A percentile compares a stretch with the other conserved stretches of the same genome.
Conservation (phyloP, 2,113 vertebrate species). For the Leptocoma aspasia region DNA sequence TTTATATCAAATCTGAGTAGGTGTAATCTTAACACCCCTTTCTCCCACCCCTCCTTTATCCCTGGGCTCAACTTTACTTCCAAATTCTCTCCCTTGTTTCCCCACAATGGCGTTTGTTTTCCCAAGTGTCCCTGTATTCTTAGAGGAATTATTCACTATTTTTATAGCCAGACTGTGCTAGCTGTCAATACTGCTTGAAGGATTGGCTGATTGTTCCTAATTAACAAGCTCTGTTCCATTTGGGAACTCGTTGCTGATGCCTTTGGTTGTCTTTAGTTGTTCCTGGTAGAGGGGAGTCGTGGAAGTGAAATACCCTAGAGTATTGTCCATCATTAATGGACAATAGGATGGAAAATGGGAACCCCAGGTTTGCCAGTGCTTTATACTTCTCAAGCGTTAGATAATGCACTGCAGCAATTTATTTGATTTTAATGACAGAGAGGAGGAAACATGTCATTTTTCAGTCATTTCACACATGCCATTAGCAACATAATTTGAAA, state of each 20-base stretch:
- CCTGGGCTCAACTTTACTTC: background rate
- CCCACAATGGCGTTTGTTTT: background rate
- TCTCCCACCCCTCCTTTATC: background rate
- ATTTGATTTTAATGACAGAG: conserved; percentile 46
- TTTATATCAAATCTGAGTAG: background rate
- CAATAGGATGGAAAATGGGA: background rate
- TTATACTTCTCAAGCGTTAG: background rate
- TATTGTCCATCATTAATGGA: background rate
- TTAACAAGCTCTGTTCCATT: background rate
- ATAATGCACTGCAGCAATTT: conserved; percentile 15
- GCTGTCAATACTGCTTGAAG: background rate
- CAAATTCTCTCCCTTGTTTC: background rate
- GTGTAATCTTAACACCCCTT: too few relatives aligned
- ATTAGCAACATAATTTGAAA: conserved; percentile 51
- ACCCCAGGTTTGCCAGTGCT: background rate
- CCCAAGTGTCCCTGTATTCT: background rate
- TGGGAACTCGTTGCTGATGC: background rate
- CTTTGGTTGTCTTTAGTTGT: background rate
- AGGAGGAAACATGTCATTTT: conserved; percentile 52
- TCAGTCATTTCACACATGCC: conserved; percentile 47
- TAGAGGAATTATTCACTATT: background rate
- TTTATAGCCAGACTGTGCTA: background rate
- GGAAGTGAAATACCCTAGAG: background rate
- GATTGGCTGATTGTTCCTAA: background rate
- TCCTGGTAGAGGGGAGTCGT: background rate